Conservation (phyloP, 2,888 invertebrate species). For the Nephrocerus scutellatus region DNA sequence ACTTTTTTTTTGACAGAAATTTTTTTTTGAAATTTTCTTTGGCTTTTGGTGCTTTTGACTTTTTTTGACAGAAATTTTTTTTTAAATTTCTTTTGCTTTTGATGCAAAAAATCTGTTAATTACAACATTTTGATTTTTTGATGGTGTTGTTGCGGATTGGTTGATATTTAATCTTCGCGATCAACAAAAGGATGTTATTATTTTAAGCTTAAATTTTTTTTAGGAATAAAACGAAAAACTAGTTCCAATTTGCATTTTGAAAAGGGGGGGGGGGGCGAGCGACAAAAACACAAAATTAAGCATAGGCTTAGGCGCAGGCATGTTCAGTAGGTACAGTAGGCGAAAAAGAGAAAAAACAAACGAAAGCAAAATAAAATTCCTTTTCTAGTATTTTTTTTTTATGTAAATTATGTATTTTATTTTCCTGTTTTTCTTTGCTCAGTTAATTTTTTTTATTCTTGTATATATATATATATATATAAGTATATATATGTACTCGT, state of each 20-base stretch:
- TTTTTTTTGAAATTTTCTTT: constrained; percentile 15
- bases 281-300: constrained; percentile 17
- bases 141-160: too few species aligned
- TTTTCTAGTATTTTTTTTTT: constrained; percentile 8
- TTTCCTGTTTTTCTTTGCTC: neutral
- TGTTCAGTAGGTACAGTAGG: constrained; percentile 18
- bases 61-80: too few species aligned
- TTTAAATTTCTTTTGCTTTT: constrained; percentile 6
- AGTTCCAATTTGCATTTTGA: too few species aligned
- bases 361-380: constrained; percentile 16
- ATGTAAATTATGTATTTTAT: constrained; percentile 15
- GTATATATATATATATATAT: constrained; percentile 17
- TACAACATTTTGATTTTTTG: too few species aligned
- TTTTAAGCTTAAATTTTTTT: too few species aligned
- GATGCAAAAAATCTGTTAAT: constrained; percentile 18
- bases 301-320: constrained; percentile 16
- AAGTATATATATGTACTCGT: constrained; percentile 5
- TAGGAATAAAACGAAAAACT: constrained; percentile 12
- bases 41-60: constrained; percentile 6
- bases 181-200: too few species aligned
- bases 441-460: constrained; percentile 5
- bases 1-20: constrained; percentile 18
- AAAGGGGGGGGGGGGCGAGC: too few species aligned
- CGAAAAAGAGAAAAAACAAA: constrained; percentile 1
- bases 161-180: too few species aligned